Evolutionary conservation across 2,113 vertebrate species (phyloP).

Genomic region (Heteronetta atricapilla): DNA sequence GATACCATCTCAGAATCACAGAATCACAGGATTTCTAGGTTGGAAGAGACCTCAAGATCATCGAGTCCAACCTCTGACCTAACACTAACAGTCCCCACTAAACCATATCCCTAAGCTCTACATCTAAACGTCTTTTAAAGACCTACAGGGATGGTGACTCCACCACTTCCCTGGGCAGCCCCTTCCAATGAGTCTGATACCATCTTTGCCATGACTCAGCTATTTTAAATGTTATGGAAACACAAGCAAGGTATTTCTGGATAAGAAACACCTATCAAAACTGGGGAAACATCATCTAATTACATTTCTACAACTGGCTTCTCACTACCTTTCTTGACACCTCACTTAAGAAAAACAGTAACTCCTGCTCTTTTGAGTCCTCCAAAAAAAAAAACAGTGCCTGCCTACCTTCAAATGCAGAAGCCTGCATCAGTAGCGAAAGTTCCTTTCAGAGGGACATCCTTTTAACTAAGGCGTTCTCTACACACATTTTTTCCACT

Average conservation of each 20-base stretch:
- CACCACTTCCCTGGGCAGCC: no score
- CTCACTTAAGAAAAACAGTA: fast-evolving
- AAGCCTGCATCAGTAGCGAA: background rate
- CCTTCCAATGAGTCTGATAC: no score
- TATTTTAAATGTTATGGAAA: background rate
- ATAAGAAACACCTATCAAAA: background rate
- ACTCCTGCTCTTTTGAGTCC: background rate
- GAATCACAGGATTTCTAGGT: no score
- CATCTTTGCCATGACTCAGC: background rate
- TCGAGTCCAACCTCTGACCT: no score
- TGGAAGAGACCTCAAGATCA: no score
- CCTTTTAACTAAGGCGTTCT: background rate
- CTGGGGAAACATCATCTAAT: fast-evolving
- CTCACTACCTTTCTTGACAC: background rate
- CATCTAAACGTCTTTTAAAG: no score
- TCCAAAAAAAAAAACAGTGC: background rate
- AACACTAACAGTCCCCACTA: no score
- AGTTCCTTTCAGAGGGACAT: background rate
- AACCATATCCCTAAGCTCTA: no score
- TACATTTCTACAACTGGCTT: background rate
- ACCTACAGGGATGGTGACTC: no score
- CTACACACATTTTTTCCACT: background rate
- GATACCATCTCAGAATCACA: background rate
- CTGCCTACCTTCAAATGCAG: background rate
- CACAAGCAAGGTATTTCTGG: background rate